phyloP scores from a whole-genome alignment of 2,113 vertebrate species.

The Jacana jacana region DNA sequence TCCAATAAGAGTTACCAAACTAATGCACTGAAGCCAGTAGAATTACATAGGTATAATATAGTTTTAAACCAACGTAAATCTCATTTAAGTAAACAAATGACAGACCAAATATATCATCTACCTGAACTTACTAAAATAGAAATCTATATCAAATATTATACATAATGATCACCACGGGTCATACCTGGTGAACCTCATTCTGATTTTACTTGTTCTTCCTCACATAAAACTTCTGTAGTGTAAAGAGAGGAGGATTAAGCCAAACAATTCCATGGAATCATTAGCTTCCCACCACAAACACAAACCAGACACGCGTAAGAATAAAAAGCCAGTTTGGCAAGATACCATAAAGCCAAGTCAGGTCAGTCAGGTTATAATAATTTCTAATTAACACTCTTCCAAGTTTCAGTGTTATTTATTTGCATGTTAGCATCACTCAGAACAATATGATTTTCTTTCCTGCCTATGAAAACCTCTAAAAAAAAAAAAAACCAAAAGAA shows the following conservation, averaged over 20 bases:
- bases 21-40: not conserved
- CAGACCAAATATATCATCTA: not conserved
- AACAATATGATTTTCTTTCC: not conserved
- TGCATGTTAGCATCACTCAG: not conserved
- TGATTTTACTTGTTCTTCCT: not conserved
- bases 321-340: constrained; percentile 46
- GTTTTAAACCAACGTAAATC: not conserved
- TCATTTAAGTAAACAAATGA: not conserved
- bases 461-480: not conserved
- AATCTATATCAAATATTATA: not conserved
- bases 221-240: not conserved
- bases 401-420: constrained; percentile 61
- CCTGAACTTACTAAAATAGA: not conserved
- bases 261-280: constrained; percentile 26
- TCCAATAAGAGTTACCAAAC: not conserved
- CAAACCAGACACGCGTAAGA: constrained; percentile 28
- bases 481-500: not conserved
- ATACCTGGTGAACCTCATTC: not conserved
- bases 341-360: constrained; percentile 42
- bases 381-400: constrained; percentile 57
- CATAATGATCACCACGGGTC: not conserved
- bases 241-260: constrained; percentile 6
- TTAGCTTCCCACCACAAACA: constrained; percentile 38
- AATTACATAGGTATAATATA: not conserved
- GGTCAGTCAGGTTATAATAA: constrained; percentile 58